A percentile compares a stretch with the other conserved stretches of the same genome.
These are phyloP conservation scores for Hemistola chrysoprasaria DNA, from an alignment of 2,888 invertebrate species.

Conservation along the genomic window DNA sequence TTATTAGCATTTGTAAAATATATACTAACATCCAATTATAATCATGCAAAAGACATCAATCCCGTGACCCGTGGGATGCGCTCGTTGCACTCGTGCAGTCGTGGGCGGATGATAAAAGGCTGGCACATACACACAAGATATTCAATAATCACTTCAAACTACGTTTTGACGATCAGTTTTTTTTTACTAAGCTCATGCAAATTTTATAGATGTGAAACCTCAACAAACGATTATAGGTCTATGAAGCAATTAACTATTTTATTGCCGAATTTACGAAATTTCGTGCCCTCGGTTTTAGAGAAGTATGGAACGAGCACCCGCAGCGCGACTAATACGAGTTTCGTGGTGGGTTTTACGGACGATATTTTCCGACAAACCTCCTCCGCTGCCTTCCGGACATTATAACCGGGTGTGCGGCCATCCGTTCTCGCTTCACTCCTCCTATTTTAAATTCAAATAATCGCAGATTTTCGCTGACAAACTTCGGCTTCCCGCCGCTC, in stretches of 20 bases:
- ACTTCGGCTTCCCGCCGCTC: constrained; percentile 37
- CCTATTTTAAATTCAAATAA: constrained; percentile 62
- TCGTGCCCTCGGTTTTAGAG: constrained; percentile 14
- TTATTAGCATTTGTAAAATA: too few relatives aligned
- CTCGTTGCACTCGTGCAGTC: constrained; percentile 29
- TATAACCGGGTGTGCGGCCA: constrained; percentile 43
- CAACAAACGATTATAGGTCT: constrained; percentile 13
- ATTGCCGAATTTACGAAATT: constrained; percentile 36
- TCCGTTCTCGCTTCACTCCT: constrained; percentile 43
- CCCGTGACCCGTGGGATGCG: constrained; percentile 38
- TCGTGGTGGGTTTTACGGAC: constrained; percentile 38
- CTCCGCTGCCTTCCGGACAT: constrained; percentile 43
- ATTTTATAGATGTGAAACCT: constrained; percentile 5
- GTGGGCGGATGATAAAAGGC: constrained; percentile 35
- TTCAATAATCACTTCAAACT: background rate
- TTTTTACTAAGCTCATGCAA: constrained; percentile 3
- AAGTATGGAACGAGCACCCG: constrained; percentile 28
- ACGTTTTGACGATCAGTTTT: background rate
- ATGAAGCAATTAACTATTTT: constrained; percentile 19
- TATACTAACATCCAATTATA: constrained; percentile 33
- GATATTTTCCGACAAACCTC: constrained; percentile 49
- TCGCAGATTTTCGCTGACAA: constrained; percentile 45
- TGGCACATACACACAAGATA: constrained; percentile 12
- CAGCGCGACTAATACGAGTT: constrained; percentile 42
- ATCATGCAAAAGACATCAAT: constrained; percentile 46